These are phyloP conservation scores for Stigmatopora argus DNA, from an alignment of 2,113 vertebrate genomes.

Conservation along the genomic window DNA sequence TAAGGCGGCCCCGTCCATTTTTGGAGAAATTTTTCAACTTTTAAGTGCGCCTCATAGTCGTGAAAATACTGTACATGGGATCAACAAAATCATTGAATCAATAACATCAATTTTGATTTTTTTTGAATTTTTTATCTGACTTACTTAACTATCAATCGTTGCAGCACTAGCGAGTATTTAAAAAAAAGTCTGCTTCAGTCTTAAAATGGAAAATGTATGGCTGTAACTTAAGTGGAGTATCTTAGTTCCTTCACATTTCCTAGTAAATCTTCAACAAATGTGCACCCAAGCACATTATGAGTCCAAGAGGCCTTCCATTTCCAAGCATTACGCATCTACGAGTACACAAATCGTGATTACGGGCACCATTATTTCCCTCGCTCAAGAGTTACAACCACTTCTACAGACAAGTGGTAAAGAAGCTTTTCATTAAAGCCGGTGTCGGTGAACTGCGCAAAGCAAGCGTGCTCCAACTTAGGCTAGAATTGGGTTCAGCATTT, in stretches of 20 bases:
- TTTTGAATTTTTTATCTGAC: too few relatives aligned
- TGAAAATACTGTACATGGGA: too few relatives aligned
- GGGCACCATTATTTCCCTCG: background rate
- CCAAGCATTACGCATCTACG: background rate
- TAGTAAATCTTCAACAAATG: background rate
- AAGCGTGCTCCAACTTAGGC: background rate
- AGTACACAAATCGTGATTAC: background rate
- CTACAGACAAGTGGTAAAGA: background rate
- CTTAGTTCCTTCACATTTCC: background rate
- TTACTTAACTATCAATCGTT: too few relatives aligned
- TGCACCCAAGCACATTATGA: background rate
- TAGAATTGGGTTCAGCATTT: background rate
- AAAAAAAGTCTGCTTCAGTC: background rate
- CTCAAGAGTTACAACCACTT: background rate
- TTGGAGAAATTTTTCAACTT: too few relatives aligned
- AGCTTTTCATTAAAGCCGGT: background rate
- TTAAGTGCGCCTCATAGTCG: too few relatives aligned
- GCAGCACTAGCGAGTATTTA: background rate
- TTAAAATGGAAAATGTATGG: background rate
- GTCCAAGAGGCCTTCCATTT: background rate
- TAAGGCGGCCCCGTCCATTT: too few relatives aligned
- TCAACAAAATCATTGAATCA: too few relatives aligned
- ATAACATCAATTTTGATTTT: too few relatives aligned
- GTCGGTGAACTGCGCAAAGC: background rate
- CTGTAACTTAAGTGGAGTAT: background rate